Evolutionary conservation across 2,888 invertebrate genomes (phyloP), one percentile per base, ranked within the genome.

Genomic region (Nephrocerus scutellatus): DNA sequence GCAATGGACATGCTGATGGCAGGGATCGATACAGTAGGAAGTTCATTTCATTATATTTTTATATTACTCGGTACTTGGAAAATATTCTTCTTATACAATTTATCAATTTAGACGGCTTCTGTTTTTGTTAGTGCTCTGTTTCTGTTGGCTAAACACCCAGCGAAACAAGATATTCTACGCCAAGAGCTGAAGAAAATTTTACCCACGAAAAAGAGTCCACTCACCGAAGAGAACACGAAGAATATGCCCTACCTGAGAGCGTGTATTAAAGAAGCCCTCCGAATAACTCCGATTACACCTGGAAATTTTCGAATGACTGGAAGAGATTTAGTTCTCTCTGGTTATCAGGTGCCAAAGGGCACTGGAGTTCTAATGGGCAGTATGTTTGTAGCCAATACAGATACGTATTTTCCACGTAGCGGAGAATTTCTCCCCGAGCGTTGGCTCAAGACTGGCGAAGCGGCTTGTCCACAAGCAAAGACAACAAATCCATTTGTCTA

Each of bases 331-430:
- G 72, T 76, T 18, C 55, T 85, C 1, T 70, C 74, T 21, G 82
- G 78, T 4, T 85, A 82, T 56, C 65, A 62, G 26, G 71, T 83
- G 53, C 81, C 82, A 0, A 73, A 74, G 58, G 72, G 73, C 35
- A 77, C 83, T 0, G 81, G 84, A 57, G 76, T 87, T 0, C 71
- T 87, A 28, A 80, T 87, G 57, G 83, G 82, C 43, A 81, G 84
- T 48, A 77, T 80, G 55, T 73, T 76, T 12, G 75, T 63, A 8
- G 52, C 60, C 9, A 70, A 76, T 48, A 73, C 74, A 54, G 79
- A 80, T 10, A 66, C 75, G 36, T 76, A 83, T 49, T 85, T 79
- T 53, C 71, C 75, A 1, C 67, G 72, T n/a, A 70, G 82, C 6
- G 55, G 70, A 0, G 71, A 77, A 39, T 89, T 77, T 55, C 59